Evolutionary conservation across 2,888 invertebrate species (phyloP), one percentile per base, ranked within the genome.

Genomic region (Platerodrilus igneus): DNA sequence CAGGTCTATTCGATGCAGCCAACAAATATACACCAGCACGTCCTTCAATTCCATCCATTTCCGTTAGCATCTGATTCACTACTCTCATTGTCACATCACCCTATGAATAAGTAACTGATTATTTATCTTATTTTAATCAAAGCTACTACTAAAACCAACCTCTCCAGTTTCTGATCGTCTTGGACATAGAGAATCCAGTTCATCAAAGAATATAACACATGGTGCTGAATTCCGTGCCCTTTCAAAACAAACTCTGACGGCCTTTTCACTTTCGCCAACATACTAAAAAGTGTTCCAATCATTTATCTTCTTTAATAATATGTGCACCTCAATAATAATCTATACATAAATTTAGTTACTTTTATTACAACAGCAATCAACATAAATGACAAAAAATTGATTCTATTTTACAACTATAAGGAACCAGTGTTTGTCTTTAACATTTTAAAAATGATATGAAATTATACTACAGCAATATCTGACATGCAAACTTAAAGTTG

Each of bases 151-250:
- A n/a, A n/a, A n/a, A 52, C 57, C 61, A 63, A 76, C 79, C 63
- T 78, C 83, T 55, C 75, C 82, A 43, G 80, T 78, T 23, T 86
- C 84, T 4, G 86, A 83, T 59, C 97, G 75, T 56, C 86, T 83
- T 0, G 96, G 94, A 63, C 95, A 96, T 17, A 99, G 67, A 0
- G 97, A 89, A 67, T 99, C 99, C 48, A 99, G 78, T 70, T 99
- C 99, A 63, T 99, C 99, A 62, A 99, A 99, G 71, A 97, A 97
- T 65, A 99, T 95, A 2, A 99, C 94, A 64, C 97, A 99, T 0
- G 99, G 99, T 0, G 92, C 83, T 0, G 95, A 95, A 68, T 94
- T 94, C 26, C 89, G 74, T 0, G 97, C 99, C 48, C 96, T 77
- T 62, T 90, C 84, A 64, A 99, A 99, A 58, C 93, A 92, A 14